Conservation (phyloP, 2,888 invertebrate genomes). For the Leuctra nigra region DNA sequence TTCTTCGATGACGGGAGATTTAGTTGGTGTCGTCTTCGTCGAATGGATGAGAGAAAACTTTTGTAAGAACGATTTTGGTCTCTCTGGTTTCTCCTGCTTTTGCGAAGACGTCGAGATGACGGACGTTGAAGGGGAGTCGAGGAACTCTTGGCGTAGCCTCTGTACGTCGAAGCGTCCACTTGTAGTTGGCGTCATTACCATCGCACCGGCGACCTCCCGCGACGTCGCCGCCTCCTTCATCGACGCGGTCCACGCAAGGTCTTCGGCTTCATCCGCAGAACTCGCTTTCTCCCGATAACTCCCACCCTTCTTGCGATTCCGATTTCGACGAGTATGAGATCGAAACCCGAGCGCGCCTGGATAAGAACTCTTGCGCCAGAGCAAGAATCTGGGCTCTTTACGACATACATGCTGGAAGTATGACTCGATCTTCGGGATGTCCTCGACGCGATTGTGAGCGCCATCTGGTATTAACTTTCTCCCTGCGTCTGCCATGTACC, state of each 20-base stretch:
- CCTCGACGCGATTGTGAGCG: conserved; percentile 62
- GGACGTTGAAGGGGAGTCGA: conserved; percentile 47
- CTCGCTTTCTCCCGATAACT: conserved; percentile 59
- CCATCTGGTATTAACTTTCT: conserved; percentile 80
- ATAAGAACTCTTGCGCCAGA: conserved; percentile 79
- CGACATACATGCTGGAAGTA: conserved; percentile 79
- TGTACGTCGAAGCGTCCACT: conserved; percentile 62
- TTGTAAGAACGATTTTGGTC: conserved; percentile 12
- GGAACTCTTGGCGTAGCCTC: conserved; percentile 60
- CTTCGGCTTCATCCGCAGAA: conserved; percentile 59
- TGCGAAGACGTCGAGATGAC: conserved; percentile 33
- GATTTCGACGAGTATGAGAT: conserved; percentile 45
- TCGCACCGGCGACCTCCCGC: conserved; percentile 36
- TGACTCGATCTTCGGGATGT: conserved; percentile 72
- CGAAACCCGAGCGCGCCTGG: conserved; percentile 59
- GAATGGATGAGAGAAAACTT: conserved; percentile 1
- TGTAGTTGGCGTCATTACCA: conserved; percentile 41
- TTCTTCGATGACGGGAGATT: conserved; percentile 6
- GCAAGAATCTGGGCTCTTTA: conserved; percentile 66
- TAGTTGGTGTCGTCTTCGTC: background rate
- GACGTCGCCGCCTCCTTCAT: conserved; percentile 35
- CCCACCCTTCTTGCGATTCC: conserved; percentile 52
- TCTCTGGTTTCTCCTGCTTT: background rate
- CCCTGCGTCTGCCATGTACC: conserved; percentile 89
- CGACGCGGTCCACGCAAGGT: conserved; percentile 28